A percentile compares a stretch with the other conserved stretches of the same genome.
Evolutionary conservation across 2,113 vertebrate species (phyloP).

Genomic region (Ploceus nigricollis): DNA sequence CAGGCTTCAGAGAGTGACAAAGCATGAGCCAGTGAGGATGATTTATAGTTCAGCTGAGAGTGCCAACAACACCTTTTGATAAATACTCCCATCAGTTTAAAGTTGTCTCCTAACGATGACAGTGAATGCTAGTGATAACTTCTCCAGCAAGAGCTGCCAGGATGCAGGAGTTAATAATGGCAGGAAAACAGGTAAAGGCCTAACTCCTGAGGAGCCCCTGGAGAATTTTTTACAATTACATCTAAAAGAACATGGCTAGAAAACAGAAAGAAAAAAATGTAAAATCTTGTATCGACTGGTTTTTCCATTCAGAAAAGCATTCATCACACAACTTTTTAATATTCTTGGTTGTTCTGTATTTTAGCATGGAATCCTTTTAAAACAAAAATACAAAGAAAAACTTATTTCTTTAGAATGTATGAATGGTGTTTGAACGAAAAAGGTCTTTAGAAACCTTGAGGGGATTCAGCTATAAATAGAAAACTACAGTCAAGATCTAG

Average conservation of each 20-base stretch:
- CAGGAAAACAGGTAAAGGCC: not conserved
- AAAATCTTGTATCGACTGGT: not conserved
- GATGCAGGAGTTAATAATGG: not conserved
- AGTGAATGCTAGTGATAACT: not conserved
- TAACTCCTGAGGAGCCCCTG: not conserved
- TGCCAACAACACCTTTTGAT: not conserved
- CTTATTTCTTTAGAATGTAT: not conserved
- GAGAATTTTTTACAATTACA: not conserved
- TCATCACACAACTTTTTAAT: not conserved
- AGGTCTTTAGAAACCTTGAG: not conserved
- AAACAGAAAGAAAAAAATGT: not conserved
- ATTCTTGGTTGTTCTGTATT: not conserved
- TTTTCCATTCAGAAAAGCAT: not conserved
- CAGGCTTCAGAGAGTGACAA: conserved; percentile 41
- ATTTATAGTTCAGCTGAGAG: conserved; percentile 49
- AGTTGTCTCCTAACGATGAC: not conserved
- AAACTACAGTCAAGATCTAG: not conserved
- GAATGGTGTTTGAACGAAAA: not conserved
- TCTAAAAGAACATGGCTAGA: not conserved
- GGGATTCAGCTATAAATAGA: not conserved
- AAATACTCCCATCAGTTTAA: conserved; percentile 47
- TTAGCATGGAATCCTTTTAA: not conserved
- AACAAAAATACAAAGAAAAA: not conserved
- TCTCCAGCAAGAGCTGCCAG: not conserved
- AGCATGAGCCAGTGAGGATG: conserved; percentile 14